Evolutionary conservation across 2,888 invertebrate genomes (phyloP).

Genomic region (Lamellibrachia satsuma): DNA sequence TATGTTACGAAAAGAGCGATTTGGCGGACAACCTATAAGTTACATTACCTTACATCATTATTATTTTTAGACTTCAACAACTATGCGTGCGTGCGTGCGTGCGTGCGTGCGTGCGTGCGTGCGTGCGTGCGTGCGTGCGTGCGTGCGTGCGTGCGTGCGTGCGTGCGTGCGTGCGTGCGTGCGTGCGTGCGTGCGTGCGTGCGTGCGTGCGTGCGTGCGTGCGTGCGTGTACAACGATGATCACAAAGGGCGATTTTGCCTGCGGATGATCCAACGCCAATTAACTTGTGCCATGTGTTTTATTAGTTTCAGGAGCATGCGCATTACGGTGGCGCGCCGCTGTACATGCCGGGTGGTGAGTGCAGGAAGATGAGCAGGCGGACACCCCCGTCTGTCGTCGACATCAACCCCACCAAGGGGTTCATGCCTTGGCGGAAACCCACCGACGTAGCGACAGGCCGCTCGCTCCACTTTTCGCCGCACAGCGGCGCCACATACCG

Average conservation of each 20-base stretch:
- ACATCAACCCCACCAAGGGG: background rate
- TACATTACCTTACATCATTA: too few relatives aligned
- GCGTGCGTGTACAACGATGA: background rate
- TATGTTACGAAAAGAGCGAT: too few relatives aligned
- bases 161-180: background rate
- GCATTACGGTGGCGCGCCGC: constrained; percentile 74
- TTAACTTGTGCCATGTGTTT: background rate
- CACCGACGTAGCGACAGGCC: background rate
- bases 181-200: background rate
- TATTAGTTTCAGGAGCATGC: constrained; percentile 54
- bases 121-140: background rate
- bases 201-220: background rate
- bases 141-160: background rate
- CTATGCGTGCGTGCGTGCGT: too few relatives aligned
- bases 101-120: background rate
- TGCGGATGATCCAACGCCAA: background rate
- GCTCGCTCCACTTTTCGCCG: constrained; percentile 17
- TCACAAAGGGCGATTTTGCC: background rate
- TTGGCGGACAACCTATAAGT: too few relatives aligned
- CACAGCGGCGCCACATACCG: constrained; percentile 21
- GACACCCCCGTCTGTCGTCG: background rate
- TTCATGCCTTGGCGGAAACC: constrained; percentile 19
- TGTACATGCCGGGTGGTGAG: constrained; percentile 97
- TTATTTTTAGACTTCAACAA: too few relatives aligned
- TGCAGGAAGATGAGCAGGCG: background rate